Percentiles rank a stretch among this genome's conserved stretches.
Conservation (phyloP, 2,888 invertebrate species). For the Leptinotarsa rubiginosa region DNA sequence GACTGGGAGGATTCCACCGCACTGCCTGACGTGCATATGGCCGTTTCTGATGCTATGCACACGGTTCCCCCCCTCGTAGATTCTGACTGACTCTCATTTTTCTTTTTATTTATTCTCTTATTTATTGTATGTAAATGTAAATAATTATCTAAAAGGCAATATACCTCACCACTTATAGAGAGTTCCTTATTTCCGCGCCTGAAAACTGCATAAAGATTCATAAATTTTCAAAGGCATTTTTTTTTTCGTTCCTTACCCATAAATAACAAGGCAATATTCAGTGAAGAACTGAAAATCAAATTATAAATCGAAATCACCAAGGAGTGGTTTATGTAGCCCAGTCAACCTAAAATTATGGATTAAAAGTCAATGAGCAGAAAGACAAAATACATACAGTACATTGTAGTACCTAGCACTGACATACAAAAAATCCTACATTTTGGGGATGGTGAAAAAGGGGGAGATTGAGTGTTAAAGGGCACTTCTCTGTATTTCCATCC, state of each 20-base stretch:
- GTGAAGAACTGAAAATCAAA: no score
- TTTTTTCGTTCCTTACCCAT: not conserved
- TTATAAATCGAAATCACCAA: no score
- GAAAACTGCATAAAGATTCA: constrained; percentile 1
- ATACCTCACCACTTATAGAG: constrained; percentile 58
- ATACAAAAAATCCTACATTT: no score
- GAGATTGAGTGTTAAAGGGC: no score
- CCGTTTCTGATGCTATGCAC: constrained; percentile 51
- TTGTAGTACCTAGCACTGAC: no score
- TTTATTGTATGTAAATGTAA: constrained; percentile 66
- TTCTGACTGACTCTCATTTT: constrained; percentile 62
- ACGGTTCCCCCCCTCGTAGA: constrained; percentile 51
- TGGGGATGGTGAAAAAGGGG: no score
- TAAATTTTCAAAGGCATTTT: not conserved
- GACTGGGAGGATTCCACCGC: constrained; percentile 65
- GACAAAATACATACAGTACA: no score
- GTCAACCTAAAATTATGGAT: no score
- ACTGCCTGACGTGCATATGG: constrained; percentile 56
- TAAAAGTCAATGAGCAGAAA: no score
- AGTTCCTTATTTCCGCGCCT: constrained; percentile 27
- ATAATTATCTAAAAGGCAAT: constrained; percentile 62
- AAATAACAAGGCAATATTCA: no score
- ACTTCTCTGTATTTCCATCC: no score
- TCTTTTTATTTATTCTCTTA: constrained; percentile 65
- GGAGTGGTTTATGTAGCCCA: no score